phyloP scores from a whole-genome alignment of 2,888 invertebrate genomes.

The Lithophane leautieri region DNA sequence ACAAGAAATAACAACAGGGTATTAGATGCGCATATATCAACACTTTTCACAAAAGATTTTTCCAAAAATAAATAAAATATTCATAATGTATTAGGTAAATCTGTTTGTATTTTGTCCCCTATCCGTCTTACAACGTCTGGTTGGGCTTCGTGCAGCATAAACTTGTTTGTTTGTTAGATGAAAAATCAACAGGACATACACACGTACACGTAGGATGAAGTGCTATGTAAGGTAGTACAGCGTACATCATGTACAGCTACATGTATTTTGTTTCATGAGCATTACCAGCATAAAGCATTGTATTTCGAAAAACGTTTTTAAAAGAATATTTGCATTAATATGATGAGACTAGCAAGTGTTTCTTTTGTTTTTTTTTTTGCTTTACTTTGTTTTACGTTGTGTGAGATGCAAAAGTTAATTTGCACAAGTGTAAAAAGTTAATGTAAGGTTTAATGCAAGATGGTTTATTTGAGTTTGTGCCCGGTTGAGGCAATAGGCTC shows the following conservation, averaged over 20 bases:
- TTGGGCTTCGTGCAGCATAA: slow-evolving; percentile 65
- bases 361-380: slow-evolving; percentile 13
- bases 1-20: background rate
- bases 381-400: slow-evolving; percentile 13
- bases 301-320: slow-evolving; percentile 39
- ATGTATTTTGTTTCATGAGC: slow-evolving; percentile 44
- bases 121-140: slow-evolving; percentile 67
- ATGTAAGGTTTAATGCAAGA: background rate
- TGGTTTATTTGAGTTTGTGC: background rate
- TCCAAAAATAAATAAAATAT: slow-evolving; percentile 53
- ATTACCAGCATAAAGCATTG: slow-evolving; percentile 27
- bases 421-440: background rate
- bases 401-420: background rate
- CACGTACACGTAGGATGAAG: slow-evolving; percentile 5
- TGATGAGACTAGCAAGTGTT: slow-evolving; percentile 31
- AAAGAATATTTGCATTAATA: slow-evolving; percentile 40
- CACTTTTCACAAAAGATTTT: background rate
- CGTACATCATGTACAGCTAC: slow-evolving; percentile 13
- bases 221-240: slow-evolving; percentile 8
- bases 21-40: slow-evolving; percentile 28
- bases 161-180: slow-evolving; percentile 70
- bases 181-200: slow-evolving; percentile 69
- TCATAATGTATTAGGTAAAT: slow-evolving; percentile 54
- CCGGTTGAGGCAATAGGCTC: background rate
- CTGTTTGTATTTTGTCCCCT: slow-evolving; percentile 54